Evolutionary conservation across 2,888 invertebrate genomes (phyloP), one percentile per base, ranked within the genome.

Genomic region (Chrysina gloriosa): DNA sequence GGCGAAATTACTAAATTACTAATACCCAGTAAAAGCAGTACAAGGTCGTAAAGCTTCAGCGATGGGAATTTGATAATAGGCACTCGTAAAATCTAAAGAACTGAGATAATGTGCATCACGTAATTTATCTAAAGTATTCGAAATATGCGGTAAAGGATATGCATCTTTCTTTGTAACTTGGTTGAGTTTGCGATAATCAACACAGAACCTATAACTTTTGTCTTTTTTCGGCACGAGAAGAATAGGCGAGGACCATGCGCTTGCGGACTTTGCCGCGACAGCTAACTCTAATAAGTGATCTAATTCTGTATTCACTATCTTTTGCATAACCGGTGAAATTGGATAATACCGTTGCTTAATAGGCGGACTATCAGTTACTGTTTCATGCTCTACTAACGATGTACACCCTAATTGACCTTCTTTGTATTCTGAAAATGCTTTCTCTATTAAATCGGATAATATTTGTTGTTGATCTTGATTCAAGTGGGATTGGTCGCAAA

Each of bases 21-120:
- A n/a, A n/a, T n/a, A n/a, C n/a, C n/a, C n/a, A n/a, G 74, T 74
- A n/a, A 79, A 80, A 0, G 79, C 78, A 3, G 79, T 79, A 4
- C 71, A 69, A 9, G 74, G 70, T 4, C 63, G 23, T 3, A 72
- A 73, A 0, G 54, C 27, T 25, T 70, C 52, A 0, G 67, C 64
- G 14, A 81, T 11, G 2, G 75, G 75, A 23, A 79, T 70, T 63
- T 79, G 77, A 48, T 70, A 74, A 56, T 77, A 79, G 0, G 77
- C 79, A 16, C 45, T 52, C 23, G 71, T 71, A 2, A 76, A 47
- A 47, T 70, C 77, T 0, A 78, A 52, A 0, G 74, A 74, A 1
- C 72, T 72, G 5, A 79, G 72, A 39, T 72, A 77, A 6, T 69
- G 50, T 7, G 79, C 76, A 3, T 72, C 69, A 0, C 73, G 65